Evolutionary conservation across 2,888 invertebrate genomes (phyloP), one percentile per base, ranked within the genome.

Genomic region (Sphecodes monilicornis): DNA sequence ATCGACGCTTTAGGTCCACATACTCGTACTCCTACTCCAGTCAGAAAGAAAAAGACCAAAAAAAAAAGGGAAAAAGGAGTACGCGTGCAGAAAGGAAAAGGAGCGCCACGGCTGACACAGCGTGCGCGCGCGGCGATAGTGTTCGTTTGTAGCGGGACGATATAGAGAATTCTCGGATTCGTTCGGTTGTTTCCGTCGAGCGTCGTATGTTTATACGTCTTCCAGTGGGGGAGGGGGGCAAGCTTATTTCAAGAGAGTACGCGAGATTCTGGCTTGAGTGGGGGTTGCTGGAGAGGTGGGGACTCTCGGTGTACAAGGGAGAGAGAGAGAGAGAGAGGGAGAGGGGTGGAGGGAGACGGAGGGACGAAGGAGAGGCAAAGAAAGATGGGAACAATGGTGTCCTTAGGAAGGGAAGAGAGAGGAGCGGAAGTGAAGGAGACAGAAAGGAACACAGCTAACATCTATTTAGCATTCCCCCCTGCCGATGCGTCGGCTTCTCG

Each of bases 401-500:
- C 57, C 16, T 29, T 22, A 11, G 68, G 60, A 73, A 32, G 72
- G 86, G 73, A 72, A 79, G 76, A 54, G 76, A 82, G 85, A 78
- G 80, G 84, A 89, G 86, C 80, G 73, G 69, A 50, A 80, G 69
- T 39, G 73, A 29, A 69, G 69, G 85, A 77, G 89, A 84, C 81
- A 89, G 84, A 86, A 73, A 80, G 78, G 70, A 88, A 89, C 79
- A 85, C 82, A n/a, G 66, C 66, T 66, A 80, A 43, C 84, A 90
- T 90, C 92, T 93, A 93, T 93, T 94, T 93, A 93, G 92, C 92
- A 92, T 93, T 92, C 90, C 91, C 60, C 90, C 88, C 86, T 85
- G 74, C 95, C 95, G 95, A 94, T 95, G 95, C 88, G 84, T 85
- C 87, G 90, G 78, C 88, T 92, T 92, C 93, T 93, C 93, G 93